A percentile compares a stretch with the other conserved stretches of the same genome.
Evolutionary conservation across 2,113 vertebrate species (phyloP).

Genomic region (Lophius piscatorius): DNA sequence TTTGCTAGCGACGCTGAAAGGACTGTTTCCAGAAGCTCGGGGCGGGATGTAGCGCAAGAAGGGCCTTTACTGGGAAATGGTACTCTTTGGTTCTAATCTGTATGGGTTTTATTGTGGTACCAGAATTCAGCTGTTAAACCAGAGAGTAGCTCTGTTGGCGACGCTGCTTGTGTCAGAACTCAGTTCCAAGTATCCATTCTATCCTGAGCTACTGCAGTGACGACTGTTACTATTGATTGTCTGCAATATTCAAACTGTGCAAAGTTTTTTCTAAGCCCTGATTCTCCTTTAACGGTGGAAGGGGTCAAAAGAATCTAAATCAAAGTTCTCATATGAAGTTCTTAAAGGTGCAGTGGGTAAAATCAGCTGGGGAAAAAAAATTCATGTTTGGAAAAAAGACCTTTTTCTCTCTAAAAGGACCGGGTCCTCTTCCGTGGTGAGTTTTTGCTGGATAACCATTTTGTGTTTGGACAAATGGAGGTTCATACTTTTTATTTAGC

Average conservation of each 20-base stretch:
- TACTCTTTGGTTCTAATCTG: slow-evolving; percentile 45
- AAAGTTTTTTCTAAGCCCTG: too few relatives aligned
- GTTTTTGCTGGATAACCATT: too few relatives aligned
- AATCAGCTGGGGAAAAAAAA: too few relatives aligned
- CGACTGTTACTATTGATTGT: too few relatives aligned
- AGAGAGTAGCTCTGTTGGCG: slow-evolving; percentile 22
- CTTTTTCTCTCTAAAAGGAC: too few relatives aligned
- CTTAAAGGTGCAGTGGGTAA: too few relatives aligned
- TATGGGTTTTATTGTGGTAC: slow-evolving; percentile 39
- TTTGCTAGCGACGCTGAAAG: slow-evolving; percentile 23
- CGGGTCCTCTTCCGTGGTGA: too few relatives aligned
- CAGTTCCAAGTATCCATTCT: slow-evolving; percentile 31
- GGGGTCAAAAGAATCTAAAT: slow-evolving; percentile 17
- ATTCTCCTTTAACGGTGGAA: slow-evolving; percentile 1
- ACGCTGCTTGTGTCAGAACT: slow-evolving; percentile 17
- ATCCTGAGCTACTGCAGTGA: too few relatives aligned
- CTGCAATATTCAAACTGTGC: too few relatives aligned
- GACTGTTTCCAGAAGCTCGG: slow-evolving; percentile 48
- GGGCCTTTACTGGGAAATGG: slow-evolving; percentile 39
- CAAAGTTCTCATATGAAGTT: slow-evolving; percentile 15
- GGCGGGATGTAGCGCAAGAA: slow-evolving; percentile 50
- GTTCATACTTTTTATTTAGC: too few relatives aligned
- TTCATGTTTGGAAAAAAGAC: too few relatives aligned
- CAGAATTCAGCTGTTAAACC: slow-evolving; percentile 39
- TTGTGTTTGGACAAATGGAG: too few relatives aligned